These are phyloP conservation scores for Haliclona indistincta DNA, from an alignment of 37 sponge, comb jelly and placozoan genomes.

Conservation along the genomic window DNA sequence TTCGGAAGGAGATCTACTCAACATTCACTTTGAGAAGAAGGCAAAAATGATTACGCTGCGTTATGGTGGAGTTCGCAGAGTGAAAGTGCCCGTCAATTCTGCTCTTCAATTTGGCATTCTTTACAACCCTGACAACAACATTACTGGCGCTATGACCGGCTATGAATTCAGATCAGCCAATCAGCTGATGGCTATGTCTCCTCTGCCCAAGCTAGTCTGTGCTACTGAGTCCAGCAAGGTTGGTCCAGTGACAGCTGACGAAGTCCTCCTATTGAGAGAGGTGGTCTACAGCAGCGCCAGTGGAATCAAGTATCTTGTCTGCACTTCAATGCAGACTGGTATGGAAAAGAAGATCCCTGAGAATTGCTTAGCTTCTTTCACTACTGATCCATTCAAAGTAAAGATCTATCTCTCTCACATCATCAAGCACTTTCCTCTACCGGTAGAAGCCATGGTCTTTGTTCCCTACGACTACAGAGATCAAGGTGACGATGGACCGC, in stretches of 20 bases:
- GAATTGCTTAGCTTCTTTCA: neutral
- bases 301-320: neutral
- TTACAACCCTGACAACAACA: too few species aligned
- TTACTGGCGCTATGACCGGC: neutral
- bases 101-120: too few species aligned
- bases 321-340: neutral
- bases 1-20: too few species aligned
- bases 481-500: too few species aligned
- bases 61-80: too few species aligned
- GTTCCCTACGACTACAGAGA: neutral
- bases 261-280: neutral
- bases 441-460: neutral
- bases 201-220: slow-evolving; percentile 5
- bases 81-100: too few species aligned
- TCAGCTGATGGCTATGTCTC: neutral
- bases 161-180: neutral
- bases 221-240: neutral
- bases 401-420: neutral
- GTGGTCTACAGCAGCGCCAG: neutral
- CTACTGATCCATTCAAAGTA: neutral
- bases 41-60: too few species aligned
- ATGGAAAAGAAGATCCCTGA: neutral
- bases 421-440: neutral
- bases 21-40: too few species aligned
- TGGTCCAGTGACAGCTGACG: neutral